Conservation (phyloP, 1,140 invertebrate species). For the Megalopta genalis region DNA sequence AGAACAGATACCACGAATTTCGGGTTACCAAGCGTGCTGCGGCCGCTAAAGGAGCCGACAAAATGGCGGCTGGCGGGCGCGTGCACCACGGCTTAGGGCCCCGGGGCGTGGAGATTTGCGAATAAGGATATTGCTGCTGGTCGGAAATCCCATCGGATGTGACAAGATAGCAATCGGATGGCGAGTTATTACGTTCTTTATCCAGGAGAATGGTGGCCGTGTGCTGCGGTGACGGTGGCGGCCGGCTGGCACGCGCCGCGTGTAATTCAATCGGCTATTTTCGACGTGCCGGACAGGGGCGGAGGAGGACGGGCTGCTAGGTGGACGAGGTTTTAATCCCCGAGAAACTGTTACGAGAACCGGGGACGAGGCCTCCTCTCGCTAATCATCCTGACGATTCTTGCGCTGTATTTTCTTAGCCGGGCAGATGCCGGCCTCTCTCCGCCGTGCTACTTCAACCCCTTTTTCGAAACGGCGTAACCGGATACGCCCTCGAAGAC, state of each 20-base stretch:
- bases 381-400: conserved; percentile 62
- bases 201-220: conserved; percentile 21
- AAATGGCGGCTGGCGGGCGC: not conserved
- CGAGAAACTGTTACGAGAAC: conserved; percentile 66
- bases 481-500: conserved; percentile 43
- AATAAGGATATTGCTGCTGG: not conserved
- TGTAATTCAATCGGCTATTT: conserved; percentile 79
- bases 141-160: conserved; percentile 30
- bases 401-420: conserved; percentile 71
- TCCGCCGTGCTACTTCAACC: conserved; percentile 43
- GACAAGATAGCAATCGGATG: conserved; percentile 35
- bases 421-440: conserved; percentile 62
- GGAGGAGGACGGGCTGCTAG: no score
- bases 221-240: conserved; percentile 46
- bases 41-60: not conserved
- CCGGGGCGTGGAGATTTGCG: not conserved
- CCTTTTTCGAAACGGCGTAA: conserved; percentile 69
- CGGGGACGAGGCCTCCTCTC: conserved; percentile 24
- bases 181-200: conserved; percentile 40
- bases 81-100: not conserved
- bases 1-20: no score
- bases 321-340: conserved; percentile 51
- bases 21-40: no score
- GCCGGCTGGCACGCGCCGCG: conserved; percentile 74
- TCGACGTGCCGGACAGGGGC: conserved; percentile 52